Percentiles rank a stretch among this genome's conserved stretches.
phyloP scores from a whole-genome alignment of 2,797 vertebrate species.

The Scolopax bukidnonensis region DNA sequence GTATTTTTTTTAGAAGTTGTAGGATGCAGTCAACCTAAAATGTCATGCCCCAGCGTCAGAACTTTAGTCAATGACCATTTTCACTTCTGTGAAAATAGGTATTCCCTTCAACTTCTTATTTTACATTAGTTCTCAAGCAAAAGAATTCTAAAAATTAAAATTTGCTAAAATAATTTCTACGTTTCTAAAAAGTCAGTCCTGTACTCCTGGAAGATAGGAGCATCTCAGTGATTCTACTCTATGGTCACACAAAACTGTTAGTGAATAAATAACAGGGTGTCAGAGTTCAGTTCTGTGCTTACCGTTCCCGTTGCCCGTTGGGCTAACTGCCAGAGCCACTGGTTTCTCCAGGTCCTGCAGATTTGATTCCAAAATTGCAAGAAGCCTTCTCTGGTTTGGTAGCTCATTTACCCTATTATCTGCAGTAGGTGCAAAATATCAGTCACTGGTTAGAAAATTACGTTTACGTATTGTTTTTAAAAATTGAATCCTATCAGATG shows the following conservation, averaged over 20 bases:
- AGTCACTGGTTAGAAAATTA: neutral
- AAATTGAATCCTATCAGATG: neutral
- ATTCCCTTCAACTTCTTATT: neutral
- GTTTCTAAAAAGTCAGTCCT: neutral
- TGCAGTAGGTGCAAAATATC: neutral
- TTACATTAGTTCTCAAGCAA: neutral
- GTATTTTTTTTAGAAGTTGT: neutral
- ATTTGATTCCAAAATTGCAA: neutral
- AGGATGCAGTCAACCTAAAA: neutral
- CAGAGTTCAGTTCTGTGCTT: neutral
- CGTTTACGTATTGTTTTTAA: neutral
- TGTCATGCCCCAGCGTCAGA: neutral
- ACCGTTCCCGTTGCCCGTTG: neutral
- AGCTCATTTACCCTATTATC: neutral
- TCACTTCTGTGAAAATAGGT: neutral
- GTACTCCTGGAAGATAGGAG: neutral
- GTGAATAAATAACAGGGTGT: neutral
- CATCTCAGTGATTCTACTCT: neutral
- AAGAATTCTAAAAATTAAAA: neutral
- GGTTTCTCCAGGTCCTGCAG: neutral
- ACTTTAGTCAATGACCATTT: neutral
- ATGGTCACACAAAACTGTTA: neutral
- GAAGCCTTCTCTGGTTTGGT: neutral
- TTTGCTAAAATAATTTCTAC: neutral
- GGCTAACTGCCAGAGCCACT: neutral